A percentile compares a stretch with the other conserved stretches of the same genome.
phyloP scores from a whole-genome alignment of 1,140 invertebrate species.

The Tetragonula clypearis region DNA sequence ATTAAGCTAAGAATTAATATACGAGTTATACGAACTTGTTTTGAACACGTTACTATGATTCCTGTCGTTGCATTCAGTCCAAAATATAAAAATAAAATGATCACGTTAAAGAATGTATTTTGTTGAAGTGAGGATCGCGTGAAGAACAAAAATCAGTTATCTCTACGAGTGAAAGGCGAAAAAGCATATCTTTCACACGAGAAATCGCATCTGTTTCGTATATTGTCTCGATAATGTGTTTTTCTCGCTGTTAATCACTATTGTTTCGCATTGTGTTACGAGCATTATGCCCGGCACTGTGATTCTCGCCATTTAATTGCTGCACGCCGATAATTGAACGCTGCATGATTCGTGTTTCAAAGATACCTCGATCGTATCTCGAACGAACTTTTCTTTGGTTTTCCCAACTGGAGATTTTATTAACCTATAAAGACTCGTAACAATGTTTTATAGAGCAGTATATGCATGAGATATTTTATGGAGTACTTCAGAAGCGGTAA shows the following conservation, averaged over 20 bases:
- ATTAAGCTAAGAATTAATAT: too few species aligned
- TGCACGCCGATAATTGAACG: constrained; percentile 10
- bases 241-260: constrained; percentile 5
- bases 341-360: too few species aligned
- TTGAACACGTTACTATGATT: too few species aligned
- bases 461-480: too few species aligned
- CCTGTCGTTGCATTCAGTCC: too few species aligned
- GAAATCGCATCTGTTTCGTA: background rate
- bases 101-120: too few species aligned
- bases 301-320: constrained; percentile 1
- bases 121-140: too few species aligned
- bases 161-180: constrained; percentile 25
- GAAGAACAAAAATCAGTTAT: background rate
- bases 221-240: background rate
- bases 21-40: too few species aligned
- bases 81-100: too few species aligned
- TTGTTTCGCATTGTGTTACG: background rate
- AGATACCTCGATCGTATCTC: background rate
- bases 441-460: background rate
- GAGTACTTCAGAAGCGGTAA: background rate
- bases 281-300: background rate
- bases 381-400: background rate
- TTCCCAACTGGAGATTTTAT: background rate
- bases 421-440: background rate
- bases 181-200: background rate